Evolutionary conservation across 2,113 vertebrate species (phyloP), one percentile per base, ranked within the genome.

Genomic region (Neolamprologus sp.): DNA sequence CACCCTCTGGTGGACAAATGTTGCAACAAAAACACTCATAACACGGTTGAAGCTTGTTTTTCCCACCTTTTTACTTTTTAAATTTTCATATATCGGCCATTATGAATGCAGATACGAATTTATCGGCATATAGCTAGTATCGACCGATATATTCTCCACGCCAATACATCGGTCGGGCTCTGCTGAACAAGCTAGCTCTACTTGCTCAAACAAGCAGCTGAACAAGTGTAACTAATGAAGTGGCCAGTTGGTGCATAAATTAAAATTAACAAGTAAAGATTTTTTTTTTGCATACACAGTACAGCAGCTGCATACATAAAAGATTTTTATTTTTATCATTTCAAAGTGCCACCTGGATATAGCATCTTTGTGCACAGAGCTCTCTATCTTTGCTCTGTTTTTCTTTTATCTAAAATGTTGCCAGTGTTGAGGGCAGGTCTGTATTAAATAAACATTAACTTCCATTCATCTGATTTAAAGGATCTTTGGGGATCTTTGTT

Each of bases 41-140:
- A 1, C n/a, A 42, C 1, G 12, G 37, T 2, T 3, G 35, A 71
- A 6, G 37, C 7, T 40, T 71, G 65, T 23, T 71, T 71, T 0
- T 0, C 0, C 7, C 37, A 23, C 21, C 7, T 73, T 23, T 65
- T 73, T 2, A 73, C 5, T 73, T 73, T 71, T 26, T 7, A 4
- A 16, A 71, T 71, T 42, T 42, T 23, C 35, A 42, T 71, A 4
- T 71, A 42, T 23, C 12, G 3, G 12, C n/a, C 65, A 23, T 71
- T 71, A 45, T 71, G 0, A 71, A 71, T 42, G n/a, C 21, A 17
- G 65, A 17, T 73, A 19, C 14, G 1, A 45, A 49, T 49, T 49
- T 5, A 8, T 8, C 1, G 3, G 23, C 23, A 12, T 47, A 31
- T 49, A 31, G 21, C 1, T 75, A 75, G 9, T 47, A 26, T 73